Conservation (phyloP, 2,797 vertebrate species). For the Epinephelus malabaricus region DNA sequence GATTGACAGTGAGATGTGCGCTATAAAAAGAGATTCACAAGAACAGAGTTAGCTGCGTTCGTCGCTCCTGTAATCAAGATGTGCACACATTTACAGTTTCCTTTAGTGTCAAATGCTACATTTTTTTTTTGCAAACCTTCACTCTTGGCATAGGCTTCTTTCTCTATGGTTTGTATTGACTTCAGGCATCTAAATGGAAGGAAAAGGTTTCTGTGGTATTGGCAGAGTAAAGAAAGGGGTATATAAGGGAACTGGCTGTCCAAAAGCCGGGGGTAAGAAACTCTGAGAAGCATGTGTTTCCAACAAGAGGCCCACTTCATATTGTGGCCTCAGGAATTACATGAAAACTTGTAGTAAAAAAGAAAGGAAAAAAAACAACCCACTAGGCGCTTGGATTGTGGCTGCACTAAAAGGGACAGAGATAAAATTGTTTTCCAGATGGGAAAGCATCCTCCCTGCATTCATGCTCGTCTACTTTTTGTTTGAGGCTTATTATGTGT, state of each 20-base stretch:
- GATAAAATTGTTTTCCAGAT: slow-evolving; percentile 42
- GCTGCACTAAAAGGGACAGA: slow-evolving; percentile 18
- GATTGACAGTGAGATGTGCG: slow-evolving; percentile 44
- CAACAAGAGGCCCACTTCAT: slow-evolving; percentile 67
- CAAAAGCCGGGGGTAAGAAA: slow-evolving; percentile 58
- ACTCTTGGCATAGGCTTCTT: slow-evolving; percentile 24
- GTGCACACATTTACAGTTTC: slow-evolving; percentile 47
- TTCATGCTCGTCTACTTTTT: slow-evolving; percentile 30
- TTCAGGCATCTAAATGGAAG: slow-evolving; percentile 72
- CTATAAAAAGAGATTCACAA: slow-evolving; percentile 59
- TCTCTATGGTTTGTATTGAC: slow-evolving; percentile 66
- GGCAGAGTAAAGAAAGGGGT: slow-evolving; percentile 57
- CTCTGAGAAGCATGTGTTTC: slow-evolving; percentile 57
- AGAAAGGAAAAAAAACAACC: slow-evolving; percentile 8
- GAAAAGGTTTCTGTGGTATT: slow-evolving; percentile 78
- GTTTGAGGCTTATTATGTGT: slow-evolving; percentile 48
- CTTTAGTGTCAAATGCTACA: slow-evolving; percentile 35
- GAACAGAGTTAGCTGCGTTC: slow-evolving; percentile 42
- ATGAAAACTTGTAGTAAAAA: slow-evolving; percentile 38
- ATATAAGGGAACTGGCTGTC: slow-evolving; percentile 62
- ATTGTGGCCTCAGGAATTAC: slow-evolving; percentile 55
- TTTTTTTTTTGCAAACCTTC: slow-evolving; percentile 33
- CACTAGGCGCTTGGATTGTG: not conserved
- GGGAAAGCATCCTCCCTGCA: slow-evolving; percentile 26
- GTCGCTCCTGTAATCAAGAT: slow-evolving; percentile 55